Conservation (phyloP, 2,113 vertebrate genomes). For the Melanotaenia duboulayi region DNA sequence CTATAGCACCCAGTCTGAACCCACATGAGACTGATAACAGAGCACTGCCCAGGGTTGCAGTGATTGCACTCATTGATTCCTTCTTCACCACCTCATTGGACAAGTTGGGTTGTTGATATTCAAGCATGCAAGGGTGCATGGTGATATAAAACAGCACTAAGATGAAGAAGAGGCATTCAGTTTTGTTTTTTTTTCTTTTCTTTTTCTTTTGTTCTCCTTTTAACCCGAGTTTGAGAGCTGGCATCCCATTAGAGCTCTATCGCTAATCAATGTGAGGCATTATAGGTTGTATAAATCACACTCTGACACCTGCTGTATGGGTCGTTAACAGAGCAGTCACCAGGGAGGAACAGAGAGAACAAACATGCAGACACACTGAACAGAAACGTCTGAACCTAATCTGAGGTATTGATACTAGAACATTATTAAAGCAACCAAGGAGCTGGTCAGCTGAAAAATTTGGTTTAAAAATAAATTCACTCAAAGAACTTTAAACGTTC, state of each 20-base stretch:
- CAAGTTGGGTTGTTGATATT: constrained; percentile 54
- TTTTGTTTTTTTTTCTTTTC: constrained; percentile 14
- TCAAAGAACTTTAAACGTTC: constrained; percentile 8
- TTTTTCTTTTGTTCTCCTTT: constrained; percentile 22
- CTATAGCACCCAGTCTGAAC: constrained; percentile 75
- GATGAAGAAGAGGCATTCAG: constrained; percentile 28
- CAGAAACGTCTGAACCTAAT: constrained; percentile 50
- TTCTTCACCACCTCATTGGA: constrained; percentile 49
- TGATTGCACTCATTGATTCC: constrained; percentile 66
- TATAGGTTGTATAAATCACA: constrained; percentile 82
- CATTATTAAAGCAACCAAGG: constrained; percentile 36
- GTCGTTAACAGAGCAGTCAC: constrained; percentile 75
- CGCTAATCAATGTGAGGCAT: constrained; percentile 81
- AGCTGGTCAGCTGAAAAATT: constrained; percentile 36
- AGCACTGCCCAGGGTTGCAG: constrained; percentile 72
- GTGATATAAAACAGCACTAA: constrained; percentile 42
- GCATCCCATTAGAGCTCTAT: constrained; percentile 75
- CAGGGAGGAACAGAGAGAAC: constrained; percentile 63
- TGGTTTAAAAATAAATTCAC: constrained; percentile 2
- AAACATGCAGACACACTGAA: constrained; percentile 66
- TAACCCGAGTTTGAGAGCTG: constrained; percentile 55
- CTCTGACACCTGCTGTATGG: constrained; percentile 74
- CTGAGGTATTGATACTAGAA: constrained; percentile 35
- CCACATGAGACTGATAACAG: constrained; percentile 79
- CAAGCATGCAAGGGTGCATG: constrained; percentile 35